Conservation (phyloP, 2,888 invertebrate genomes). For the Drosophila kokeensis region DNA sequence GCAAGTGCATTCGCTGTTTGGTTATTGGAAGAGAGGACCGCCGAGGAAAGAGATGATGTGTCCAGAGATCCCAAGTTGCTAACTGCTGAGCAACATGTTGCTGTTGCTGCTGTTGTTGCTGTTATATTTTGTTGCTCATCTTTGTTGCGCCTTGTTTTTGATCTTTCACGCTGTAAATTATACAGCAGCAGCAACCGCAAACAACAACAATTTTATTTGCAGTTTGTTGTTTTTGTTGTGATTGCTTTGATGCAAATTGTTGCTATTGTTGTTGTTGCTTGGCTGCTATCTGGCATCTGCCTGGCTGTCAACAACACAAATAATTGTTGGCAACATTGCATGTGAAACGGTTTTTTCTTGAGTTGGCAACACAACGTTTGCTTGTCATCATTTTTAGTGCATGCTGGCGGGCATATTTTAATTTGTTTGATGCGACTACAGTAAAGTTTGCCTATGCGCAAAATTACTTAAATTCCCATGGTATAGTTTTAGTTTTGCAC, state of each 20-base stretch:
- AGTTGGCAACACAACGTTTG: conserved; percentile 60
- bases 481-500: conserved; percentile 4
- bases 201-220: conserved; percentile 15
- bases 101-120: conserved; percentile 12
- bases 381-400: conserved; percentile 64
- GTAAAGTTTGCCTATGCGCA: conserved; percentile 31
- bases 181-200: conserved; percentile 35
- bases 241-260: conserved; percentile 54
- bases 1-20: conserved; percentile 2
- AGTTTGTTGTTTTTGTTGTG: conserved; percentile 18
- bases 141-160: conserved; percentile 58
- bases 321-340: conserved; percentile 64
- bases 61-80: conserved; percentile 37
- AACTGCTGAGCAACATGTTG: conserved; percentile 61
- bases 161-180: conserved; percentile 64
- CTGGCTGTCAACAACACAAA: conserved; percentile 69
- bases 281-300: conserved; percentile 56
- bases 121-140: conserved; percentile 47
- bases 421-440: conserved; percentile 35
- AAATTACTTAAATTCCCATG: conserved; percentile 41
- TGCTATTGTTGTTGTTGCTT: conserved; percentile 23
- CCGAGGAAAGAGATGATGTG: conserved; percentile 36
- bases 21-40: conserved; percentile 57
- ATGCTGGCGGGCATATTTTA: conserved; percentile 50
- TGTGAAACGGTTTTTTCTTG: conserved; percentile 55